Evolutionary conservation across 2,113 vertebrate genomes (phyloP).

Genomic region (Cynoglossus semilaevis): DNA sequence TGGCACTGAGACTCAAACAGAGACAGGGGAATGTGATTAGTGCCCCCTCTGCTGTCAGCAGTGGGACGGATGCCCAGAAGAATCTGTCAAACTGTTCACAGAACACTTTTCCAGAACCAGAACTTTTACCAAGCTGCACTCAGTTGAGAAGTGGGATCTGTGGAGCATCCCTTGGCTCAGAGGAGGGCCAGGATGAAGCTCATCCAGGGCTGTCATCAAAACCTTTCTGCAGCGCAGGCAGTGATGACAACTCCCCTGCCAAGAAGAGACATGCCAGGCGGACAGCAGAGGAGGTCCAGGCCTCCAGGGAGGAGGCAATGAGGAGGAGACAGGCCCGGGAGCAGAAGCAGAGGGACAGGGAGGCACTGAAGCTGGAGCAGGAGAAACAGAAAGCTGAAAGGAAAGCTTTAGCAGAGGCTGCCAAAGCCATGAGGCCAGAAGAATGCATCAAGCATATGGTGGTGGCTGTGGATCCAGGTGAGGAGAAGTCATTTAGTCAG

Average conservation of each 20-base stretch:
- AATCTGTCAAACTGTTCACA: not conserved
- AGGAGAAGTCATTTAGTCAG: constrained; percentile 7
- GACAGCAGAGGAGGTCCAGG: constrained; percentile 50
- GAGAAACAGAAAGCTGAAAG: constrained; percentile 70
- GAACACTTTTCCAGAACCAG: not conserved
- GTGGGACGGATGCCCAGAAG: constrained; percentile 17
- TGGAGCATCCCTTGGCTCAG: rapidly evolving
- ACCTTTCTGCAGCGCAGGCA: not conserved
- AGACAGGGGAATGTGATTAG: constrained; percentile 39
- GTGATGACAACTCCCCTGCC: not conserved
- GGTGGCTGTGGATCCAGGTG: constrained; percentile 86
- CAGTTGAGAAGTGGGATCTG: constrained; percentile 12
- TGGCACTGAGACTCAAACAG: constrained; percentile 71
- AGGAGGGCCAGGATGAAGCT: too few species aligned
- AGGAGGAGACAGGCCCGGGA: constrained; percentile 48
- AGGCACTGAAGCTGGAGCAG: constrained; percentile 40
- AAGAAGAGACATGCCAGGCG: constrained; percentile 56
- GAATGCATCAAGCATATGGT: constrained; percentile 84
- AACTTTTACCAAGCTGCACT: not conserved
- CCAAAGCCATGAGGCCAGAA: constrained; percentile 81
- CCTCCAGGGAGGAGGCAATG: constrained; percentile 43
- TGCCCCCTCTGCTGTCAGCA: constrained; percentile 6
- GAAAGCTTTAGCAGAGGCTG: constrained; percentile 57
- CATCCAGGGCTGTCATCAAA: not conserved
- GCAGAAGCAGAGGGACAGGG: constrained; percentile 55